Conservation (phyloP, 1,140 invertebrate species). For the Adelges cooleyi region DNA sequence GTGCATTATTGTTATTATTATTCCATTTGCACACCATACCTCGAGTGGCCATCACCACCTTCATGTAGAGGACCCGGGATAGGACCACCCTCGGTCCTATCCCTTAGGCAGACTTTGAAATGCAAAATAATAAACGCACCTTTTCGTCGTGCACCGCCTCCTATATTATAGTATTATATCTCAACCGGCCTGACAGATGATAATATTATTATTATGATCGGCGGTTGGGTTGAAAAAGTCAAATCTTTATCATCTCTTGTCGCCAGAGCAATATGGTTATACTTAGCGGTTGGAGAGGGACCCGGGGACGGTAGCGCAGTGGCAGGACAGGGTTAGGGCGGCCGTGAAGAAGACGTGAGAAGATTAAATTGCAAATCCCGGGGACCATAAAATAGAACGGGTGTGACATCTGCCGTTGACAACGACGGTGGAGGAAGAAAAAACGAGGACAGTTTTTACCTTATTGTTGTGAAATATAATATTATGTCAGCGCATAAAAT, state of each 20-base stretch:
- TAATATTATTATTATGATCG: too few relatives aligned
- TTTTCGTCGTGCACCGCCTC: too few relatives aligned
- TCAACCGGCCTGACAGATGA: not conserved
- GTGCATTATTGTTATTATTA: conserved; percentile 2
- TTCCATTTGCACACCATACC: conserved; percentile 9
- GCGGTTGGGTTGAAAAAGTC: not conserved
- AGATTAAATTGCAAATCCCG: conserved; percentile 26
- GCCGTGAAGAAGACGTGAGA: conserved; percentile 13
- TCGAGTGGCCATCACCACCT: too few relatives aligned
- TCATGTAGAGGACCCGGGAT: too few relatives aligned
- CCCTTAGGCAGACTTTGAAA: too few relatives aligned
- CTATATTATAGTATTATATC: too few relatives aligned
- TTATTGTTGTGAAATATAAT: conserved; percentile 24
- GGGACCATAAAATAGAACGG: conserved; percentile 14
- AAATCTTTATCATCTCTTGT: not conserved
- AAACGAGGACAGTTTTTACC: conserved; percentile 18
- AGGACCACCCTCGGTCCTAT: too few relatives aligned
- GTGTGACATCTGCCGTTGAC: conserved; percentile 28
- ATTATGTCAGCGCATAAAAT: not conserved
- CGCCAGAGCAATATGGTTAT: too few relatives aligned
- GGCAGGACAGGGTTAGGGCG: not conserved
- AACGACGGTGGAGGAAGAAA: not conserved
- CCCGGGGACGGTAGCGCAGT: not conserved
- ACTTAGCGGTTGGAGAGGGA: too few relatives aligned
- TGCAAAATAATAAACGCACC: too few relatives aligned